Evolutionary conservation across 2,888 invertebrate genomes (phyloP), one percentile per base, ranked within the genome.

Genomic region (Balanococcus diminutus): DNA sequence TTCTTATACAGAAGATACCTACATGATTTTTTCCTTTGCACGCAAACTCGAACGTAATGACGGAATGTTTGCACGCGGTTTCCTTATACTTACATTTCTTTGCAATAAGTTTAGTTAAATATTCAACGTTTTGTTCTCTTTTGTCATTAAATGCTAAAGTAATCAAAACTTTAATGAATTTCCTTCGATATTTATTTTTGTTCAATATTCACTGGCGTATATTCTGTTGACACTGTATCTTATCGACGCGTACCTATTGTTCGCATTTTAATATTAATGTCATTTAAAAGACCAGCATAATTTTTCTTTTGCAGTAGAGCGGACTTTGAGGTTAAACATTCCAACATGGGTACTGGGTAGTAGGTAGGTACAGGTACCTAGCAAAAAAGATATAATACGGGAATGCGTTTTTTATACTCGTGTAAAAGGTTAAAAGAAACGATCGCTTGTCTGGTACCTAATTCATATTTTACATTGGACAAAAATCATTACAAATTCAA

Each of bases 61-160:
- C 51, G 31, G 14, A 82, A 82, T 82, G 31, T 82, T 82, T 51
- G 31, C 82, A 32, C 81, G n/a, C n/a, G 46, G 81, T 46, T 46
- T 31, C n/a, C 22, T 31, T 56, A n/a, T 79, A n/a, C 31, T 4
- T 67, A 31, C n/a, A 72, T 72, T 79, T 79, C 75, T 79, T 79
- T 11, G 75, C 75, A 19, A n/a, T n/a, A 79, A 79, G 19, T 79
- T 79, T n/a, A 42, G 32, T 79, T 36, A 79, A 79, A 79, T 79
- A 79, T 79, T 79, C 36, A 79, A 36, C 36, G 36, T 79, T 79
- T 36, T 36, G 75, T 32, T 79, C 75, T 36, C n/a, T 79, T 79
- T 67, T 67, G 28, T 67, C 31, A 67, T 67, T 67, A 67, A 67
- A 67, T 16, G 5, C 28, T 36, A 19, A 79, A 11, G 36, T 79